Evolutionary conservation across 2,888 invertebrate genomes (phyloP), one percentile per base, ranked within the genome.

Genomic region (Acronicta aceris): DNA sequence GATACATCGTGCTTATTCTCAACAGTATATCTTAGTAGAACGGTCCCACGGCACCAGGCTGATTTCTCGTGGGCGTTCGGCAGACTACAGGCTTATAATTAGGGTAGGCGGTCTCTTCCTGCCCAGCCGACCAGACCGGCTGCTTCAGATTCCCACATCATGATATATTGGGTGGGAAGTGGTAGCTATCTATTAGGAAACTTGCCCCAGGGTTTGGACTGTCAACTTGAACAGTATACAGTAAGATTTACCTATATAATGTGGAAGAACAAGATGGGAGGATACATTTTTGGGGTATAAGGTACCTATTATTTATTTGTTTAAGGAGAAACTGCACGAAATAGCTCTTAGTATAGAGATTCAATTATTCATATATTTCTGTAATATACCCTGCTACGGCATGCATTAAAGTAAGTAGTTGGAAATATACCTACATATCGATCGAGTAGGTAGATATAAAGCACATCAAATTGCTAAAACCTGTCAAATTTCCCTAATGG

Each of bases 41-140:
- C 55, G 59, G 47, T 65, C 74, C 47, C 71, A 77, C 65, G 72
- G 63, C 69, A 63, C 59, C 70, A 73, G 71, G 66, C 69, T 66
- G 72, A 47, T 49, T 57, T 69, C 1, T 51, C 56, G 79, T 81
- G 79, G 83, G 83, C 82, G 82, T 70, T 45, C 42, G 57, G 60
- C 61, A 68, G 64, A 59, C 71, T 74, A 74, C 69, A 71, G 67
- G 59, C 66, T n/a, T 81, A 81, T 85, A 85, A 85, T 85, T 86
- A 85, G 62, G 65, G 59, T 55, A 75, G 84, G 83, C 80, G 85
- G 81, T 56, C 56, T 62, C 79, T 79, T 79, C 80, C 80, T 79
- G 78, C 59, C 60, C 40, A 59, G 52, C 48, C 49, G 38, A 48
- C 47, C 52, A 59, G 54, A 17, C 52, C 51, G 54, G 76, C 73